Conservation (phyloP, 2,113 vertebrate species). For the Passer montanus region DNA sequence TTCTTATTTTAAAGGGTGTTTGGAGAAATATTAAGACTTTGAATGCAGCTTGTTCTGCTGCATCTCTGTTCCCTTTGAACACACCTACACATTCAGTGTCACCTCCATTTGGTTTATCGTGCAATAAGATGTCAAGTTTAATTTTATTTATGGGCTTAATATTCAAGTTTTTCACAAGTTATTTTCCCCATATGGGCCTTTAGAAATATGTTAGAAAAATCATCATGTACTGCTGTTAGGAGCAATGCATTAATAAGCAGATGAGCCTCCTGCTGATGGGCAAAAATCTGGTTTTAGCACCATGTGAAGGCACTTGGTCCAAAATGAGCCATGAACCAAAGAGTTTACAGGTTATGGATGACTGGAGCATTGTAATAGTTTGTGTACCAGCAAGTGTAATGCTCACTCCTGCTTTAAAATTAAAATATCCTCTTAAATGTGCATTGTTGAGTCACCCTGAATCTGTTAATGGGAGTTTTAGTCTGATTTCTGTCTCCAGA, state of each 20-base stretch:
- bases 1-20: not conserved
- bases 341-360: not conserved
- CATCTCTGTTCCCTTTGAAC: not conserved
- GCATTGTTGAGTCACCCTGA: not conserved
- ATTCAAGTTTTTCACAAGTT: constrained; percentile 17
- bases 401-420: not conserved
- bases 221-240: not conserved
- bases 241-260: constrained; percentile 9
- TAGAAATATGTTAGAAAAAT: constrained; percentile 23
- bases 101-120: not conserved
- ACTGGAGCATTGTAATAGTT: not conserved
- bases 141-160: constrained; percentile 48
- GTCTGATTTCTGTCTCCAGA: not conserved
- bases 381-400: not conserved
- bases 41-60: not conserved
- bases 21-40: not conserved
- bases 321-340: not conserved
- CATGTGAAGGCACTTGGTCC: not conserved
- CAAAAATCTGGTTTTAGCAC: not conserved
- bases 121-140: not conserved
- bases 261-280: not conserved
- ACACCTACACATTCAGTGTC: not conserved
- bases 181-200: constrained; percentile 17
- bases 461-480: not conserved
- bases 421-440: not conserved